These are phyloP conservation scores for Cetoscarus ocellatus DNA, from an alignment of 2,797 vertebrate genomes.

Conservation along the genomic window DNA sequence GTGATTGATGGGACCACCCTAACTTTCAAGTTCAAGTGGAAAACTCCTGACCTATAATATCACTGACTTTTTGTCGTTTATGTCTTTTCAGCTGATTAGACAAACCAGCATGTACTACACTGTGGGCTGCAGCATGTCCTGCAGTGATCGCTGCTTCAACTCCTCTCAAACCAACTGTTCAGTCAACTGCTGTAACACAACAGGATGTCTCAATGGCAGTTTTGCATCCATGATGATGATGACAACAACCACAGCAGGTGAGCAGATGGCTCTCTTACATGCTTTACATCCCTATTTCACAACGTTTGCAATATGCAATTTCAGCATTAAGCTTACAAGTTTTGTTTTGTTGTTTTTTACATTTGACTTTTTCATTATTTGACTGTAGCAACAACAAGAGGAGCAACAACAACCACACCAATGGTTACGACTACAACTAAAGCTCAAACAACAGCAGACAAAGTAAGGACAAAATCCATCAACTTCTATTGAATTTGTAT, in stretches of 20 bases:
- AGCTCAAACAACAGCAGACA: slow-evolving; percentile 46
- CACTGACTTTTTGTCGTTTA: background rate
- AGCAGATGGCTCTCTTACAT: background rate
- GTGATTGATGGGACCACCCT: no score
- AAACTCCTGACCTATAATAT: no score
- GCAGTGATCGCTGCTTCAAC: slow-evolving; percentile 60
- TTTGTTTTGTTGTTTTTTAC: background rate
- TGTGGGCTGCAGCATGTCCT: slow-evolving; percentile 74
- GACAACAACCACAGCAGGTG: slow-evolving; percentile 71
- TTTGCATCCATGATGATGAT: slow-evolving; percentile 69
- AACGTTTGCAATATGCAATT: background rate
- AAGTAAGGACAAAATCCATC: slow-evolving; percentile 68
- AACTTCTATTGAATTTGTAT: background rate
- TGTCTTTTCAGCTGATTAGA: slow-evolving; percentile 74
- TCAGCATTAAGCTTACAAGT: background rate
- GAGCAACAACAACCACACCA: background rate
- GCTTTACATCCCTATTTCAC: background rate
- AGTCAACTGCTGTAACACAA: slow-evolving; percentile 78
- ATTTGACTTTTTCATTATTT: background rate
- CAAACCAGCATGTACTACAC: slow-evolving; percentile 65
- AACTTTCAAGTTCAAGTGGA: no score
- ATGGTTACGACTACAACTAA: background rate
- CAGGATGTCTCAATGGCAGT: slow-evolving; percentile 77
- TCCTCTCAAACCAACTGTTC: slow-evolving; percentile 62
- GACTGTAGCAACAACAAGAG: background rate